Base-by-base conservation (phyloP, 2,797 vertebrate species). In the Taenioides sp. region DNA sequence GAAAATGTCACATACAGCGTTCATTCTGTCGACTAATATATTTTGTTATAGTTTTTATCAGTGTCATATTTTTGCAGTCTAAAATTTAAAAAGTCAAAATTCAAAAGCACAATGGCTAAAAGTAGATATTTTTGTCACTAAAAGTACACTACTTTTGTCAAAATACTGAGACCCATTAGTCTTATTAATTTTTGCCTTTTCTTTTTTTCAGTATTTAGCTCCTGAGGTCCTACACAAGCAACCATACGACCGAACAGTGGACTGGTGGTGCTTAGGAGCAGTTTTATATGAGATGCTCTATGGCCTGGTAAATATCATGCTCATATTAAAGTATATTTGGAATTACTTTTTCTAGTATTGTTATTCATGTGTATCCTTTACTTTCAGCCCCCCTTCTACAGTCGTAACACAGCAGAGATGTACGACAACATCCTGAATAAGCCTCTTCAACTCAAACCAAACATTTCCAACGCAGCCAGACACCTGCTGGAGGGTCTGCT, bases 381-480 rank as follows among this genome's bases (percentile, higher is more conserved):
- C 12, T 7, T 50, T 9, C 92, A 99, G 98, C 97, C 98, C 31
- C 98, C 97, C 0, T 99, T 99, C 88, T 99, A 99, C 78, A 99
- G 98, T 87, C 95, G 97, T 34, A 99, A 99, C 92, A 99, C 98
- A 0, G 98, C 98, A 0, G 98, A 99, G 92, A 99, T 99, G 98
- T 99, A 99, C 0, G 97, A 99, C 90, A 99, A 99, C 90, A 99
- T 99, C 91, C 92, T 99, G 88, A 99, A 99, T 93, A 99, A 99
- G 73, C 97, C 98, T 0, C 94, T 99, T 79, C 97, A 98, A 89
- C 90, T 99, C 60, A 99, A 99, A 88, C 97, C 98, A 90, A 99
- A 99, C 92, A 99, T 99, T 65, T 98, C 98, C 43, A 99, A 99
- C 34, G 95, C 98, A 0, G 98, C 97, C 20, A 92, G 96, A 65